Evolutionary conservation across 2,888 invertebrate genomes (phyloP).

Genomic region (Cataglyphis cursor): DNA sequence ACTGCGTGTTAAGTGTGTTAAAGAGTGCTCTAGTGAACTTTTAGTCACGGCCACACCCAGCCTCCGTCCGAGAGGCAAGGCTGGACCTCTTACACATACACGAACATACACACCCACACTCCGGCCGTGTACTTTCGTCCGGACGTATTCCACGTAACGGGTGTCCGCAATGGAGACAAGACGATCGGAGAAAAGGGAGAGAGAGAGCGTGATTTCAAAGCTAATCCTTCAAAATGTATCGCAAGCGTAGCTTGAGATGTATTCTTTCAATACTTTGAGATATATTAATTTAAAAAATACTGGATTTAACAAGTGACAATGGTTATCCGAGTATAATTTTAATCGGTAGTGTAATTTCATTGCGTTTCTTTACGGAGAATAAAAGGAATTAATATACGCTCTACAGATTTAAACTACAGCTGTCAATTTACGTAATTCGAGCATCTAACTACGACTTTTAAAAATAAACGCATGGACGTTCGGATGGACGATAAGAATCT

Average conservation of each 20-base stretch:
- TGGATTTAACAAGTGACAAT: neutral
- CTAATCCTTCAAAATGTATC: neutral
- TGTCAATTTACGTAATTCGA: neutral
- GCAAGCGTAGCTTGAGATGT: neutral
- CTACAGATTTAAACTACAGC: neutral
- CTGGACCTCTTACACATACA: slow-evolving; percentile 84
- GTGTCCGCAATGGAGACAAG: slow-evolving; percentile 56
- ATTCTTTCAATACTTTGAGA: neutral
- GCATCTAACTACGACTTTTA: neutral
- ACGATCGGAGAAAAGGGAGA: slow-evolving; percentile 10
- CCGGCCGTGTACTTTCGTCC: slow-evolving; percentile 73
- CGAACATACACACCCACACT: slow-evolving; percentile 81
- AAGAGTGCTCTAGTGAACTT: slow-evolving; percentile 86
- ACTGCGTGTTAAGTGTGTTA: slow-evolving; percentile 77
- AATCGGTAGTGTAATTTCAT: neutral
- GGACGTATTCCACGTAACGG: slow-evolving; percentile 73
- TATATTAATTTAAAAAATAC: neutral
- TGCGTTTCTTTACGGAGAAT: neutral
- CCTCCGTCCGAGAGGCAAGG: slow-evolving; percentile 82
- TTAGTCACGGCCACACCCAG: slow-evolving; percentile 87
- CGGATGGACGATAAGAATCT: neutral
- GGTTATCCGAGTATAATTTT: neutral
- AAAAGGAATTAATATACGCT: neutral
- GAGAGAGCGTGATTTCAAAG: neutral
- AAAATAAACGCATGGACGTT: neutral